phyloP scores from a whole-genome alignment of 23 tunicate genomes.

The Halocynthia roretzi region DNA sequence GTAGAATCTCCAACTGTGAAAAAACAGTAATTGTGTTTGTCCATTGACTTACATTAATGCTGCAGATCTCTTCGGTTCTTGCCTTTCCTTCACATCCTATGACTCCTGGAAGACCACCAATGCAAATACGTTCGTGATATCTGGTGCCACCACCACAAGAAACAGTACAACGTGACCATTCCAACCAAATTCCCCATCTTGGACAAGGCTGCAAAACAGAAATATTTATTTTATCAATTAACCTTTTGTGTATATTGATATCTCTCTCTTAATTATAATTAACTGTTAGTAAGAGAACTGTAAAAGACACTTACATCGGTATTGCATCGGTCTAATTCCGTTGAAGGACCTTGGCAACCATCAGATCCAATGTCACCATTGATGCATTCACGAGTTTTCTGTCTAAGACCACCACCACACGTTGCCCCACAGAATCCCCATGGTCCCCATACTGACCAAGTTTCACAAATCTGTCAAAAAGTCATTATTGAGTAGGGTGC shows the following conservation, averaged over 20 bases:
- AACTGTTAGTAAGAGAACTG: too few relatives aligned
- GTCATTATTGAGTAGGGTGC: too few relatives aligned
- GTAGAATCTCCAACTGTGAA: too few relatives aligned
- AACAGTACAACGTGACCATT: conserved; percentile 44
- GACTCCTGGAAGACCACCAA: conserved; percentile 33
- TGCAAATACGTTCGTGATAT: conserved; percentile 17
- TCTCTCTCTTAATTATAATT: too few relatives aligned
- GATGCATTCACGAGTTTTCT: conserved; percentile 17
- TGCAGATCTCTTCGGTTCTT: conserved; percentile 23
- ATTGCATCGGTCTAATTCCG: conserved; percentile 1
- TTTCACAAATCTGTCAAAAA: conserved; percentile 4
- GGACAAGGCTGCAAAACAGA: conserved; percentile 58
- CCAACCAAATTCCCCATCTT: conserved; percentile 37
- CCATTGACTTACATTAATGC: conserved; percentile 14
- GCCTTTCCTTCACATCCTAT: conserved; percentile 46
- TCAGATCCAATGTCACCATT: conserved; percentile 27
- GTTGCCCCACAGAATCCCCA: conserved; percentile 13
- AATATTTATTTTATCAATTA: background rate
- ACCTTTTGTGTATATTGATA: too few relatives aligned
- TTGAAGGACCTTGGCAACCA: conserved; percentile 19
- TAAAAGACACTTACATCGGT: conserved; percentile 4
- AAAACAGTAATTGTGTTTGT: too few relatives aligned
- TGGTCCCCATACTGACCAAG: conserved; percentile 23
- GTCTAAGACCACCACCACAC: conserved; percentile 21
- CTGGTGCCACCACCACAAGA: conserved; percentile 71